Evolutionary conservation across 2,888 invertebrate genomes (phyloP), one percentile per base, ranked within the genome.

Genomic region (Polydrusus cervinus): DNA sequence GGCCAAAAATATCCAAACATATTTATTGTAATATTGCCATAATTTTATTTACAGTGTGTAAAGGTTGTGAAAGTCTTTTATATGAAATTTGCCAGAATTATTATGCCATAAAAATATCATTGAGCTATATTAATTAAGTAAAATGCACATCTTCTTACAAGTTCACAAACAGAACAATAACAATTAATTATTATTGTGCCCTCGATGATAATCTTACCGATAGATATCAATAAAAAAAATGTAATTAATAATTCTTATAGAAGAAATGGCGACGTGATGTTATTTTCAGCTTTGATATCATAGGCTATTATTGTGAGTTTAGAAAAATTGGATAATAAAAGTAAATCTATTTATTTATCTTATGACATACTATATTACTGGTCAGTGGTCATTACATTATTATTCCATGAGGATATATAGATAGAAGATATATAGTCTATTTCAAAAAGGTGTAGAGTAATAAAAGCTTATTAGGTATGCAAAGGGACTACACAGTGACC

Each of bases 261-360:
- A 65, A 25, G 16, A 40, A 55, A 71, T 55, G 71, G 71, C 71
- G 71, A 71, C 71, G 18, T 38, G 25, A 25, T 3, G 61, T 49
- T 65, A 71, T 65, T 71, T 65, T 25, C 38, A 65, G 71, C 43
- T 13, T 45, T 64, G 71, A 53, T 64, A 71, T 71, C 71, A 71
- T 70, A 49, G 49, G 13, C 9, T 53, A 30, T 34, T 55, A 34
- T 30, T 55, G 34, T 55, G 14, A 34, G 14, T 34, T 55, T 55
- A 34, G 14, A 55, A 34, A 55, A 55, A 55, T 55, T 55, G 7
- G 43, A n/a, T 43, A 43, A 43, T 43, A 3, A n/a, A n/a, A 43
- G n/a, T 43, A n/a, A 43, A 43, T 43, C 5, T 13, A n/a, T n/a
- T 43, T 43, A n/a, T 43, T 13, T 43, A 43, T n/a, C 13, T 43